Base-by-base conservation (phyloP, 2,113 vertebrate genomes). In the Eleginops maclovinus region DNA sequence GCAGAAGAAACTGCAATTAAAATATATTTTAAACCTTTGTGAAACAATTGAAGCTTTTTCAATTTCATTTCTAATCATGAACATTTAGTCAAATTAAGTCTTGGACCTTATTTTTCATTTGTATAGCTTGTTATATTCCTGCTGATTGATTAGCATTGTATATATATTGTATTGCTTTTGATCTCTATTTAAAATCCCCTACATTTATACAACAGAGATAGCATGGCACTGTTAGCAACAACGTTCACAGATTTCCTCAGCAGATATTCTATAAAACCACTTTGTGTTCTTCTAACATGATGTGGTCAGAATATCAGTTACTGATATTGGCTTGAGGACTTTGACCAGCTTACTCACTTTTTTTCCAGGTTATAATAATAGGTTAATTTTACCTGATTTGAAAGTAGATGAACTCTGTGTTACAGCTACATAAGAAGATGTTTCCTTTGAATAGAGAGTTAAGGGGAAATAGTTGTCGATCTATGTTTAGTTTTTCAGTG, bases 331-430 rank as follows among this genome's bases (percentile, higher is more conserved):
- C 64, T 26, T 54, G 50, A 85, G 69, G 85, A 81, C 82, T 91
- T 89, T 91, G 86, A 92, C 90, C 84, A 72, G 82, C 84, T 86
- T 76, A 87, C 88, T 79, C 78, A 24, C 76, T 87, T 89, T 87
- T 81, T 88, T 31, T 72, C 82, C 70, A 67, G 84, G 75, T 79
- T 83, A 68, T n/a, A 85, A 82, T 72, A 87, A 77, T 55, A 87
- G 61, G 80, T 88, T 81, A 54, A 77, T 47, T 68, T 75, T 56
- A 60, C 55, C 66, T 31, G 53, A 87, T 73, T 78, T 82, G 54
- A 89, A 83, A 87, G 69, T 41, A 74, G 78, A 87, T 65, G 19
- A 15, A 36, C 43, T 53, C 55, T 68, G 58, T 77, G 71, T 55
- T 26, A 75, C 47, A 70, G 53, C 53, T 44, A 60, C 40, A 63